These are phyloP conservation scores for Hexactinellida sp. DNA, from an alignment of 37 sponge, comb jelly and placozoan genomes.

Conservation along the genomic window DNA sequence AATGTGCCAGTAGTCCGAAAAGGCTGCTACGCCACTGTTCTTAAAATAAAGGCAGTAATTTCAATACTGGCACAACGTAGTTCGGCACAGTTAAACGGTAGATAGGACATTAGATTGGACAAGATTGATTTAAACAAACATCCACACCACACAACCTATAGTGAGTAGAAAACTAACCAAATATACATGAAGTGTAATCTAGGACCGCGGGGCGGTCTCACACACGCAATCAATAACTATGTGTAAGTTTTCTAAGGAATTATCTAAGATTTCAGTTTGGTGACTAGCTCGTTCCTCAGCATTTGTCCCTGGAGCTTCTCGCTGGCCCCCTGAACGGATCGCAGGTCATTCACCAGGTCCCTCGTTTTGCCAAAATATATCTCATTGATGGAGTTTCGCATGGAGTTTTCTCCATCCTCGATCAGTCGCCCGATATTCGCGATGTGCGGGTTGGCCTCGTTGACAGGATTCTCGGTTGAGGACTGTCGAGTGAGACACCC, in stretches of 20 bases:
- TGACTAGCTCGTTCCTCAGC: background rate
- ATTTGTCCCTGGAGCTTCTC: background rate
- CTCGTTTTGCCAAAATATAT: slow-evolving; percentile 91
- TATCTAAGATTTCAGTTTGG: background rate
- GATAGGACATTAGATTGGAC: too few species aligned
- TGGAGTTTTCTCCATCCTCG: slow-evolving; percentile 93
- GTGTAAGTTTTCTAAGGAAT: background rate
- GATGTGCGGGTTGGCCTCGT: slow-evolving; percentile 75
- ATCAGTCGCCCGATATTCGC: slow-evolving; percentile 88
- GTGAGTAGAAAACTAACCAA: background rate
- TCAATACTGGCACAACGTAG: too few species aligned
- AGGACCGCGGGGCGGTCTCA: background rate
- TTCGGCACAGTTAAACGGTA: too few species aligned
- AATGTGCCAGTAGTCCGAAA: too few species aligned
- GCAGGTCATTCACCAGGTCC: slow-evolving; percentile 80
- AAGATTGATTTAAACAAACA: too few species aligned
- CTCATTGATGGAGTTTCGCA: slow-evolving; percentile 67
- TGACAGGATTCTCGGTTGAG: slow-evolving; percentile 52
- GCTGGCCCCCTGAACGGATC: slow-evolving; percentile 27
- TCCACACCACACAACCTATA: background rate
- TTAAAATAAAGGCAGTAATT: too few species aligned
- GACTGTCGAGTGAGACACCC: slow-evolving; percentile 83
- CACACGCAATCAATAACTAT: background rate
- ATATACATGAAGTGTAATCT: background rate
- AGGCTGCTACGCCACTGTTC: too few species aligned